Conservation (phyloP, 2,888 invertebrate genomes). For the Orchesella flavescens region DNA sequence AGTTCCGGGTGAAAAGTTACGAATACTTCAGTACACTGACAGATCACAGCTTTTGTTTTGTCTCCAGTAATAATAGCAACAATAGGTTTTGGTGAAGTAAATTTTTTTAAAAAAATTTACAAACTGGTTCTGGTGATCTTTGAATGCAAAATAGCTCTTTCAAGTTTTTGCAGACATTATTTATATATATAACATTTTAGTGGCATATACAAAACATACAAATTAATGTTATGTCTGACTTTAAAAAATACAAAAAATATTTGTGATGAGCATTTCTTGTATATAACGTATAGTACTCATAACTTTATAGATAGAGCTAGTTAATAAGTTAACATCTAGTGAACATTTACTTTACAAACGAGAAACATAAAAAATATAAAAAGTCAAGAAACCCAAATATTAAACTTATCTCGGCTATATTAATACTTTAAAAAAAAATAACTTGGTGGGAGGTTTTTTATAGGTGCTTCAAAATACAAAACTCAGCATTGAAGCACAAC, state of each 20-base stretch:
- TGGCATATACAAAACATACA: background rate
- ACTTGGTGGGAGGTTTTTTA: too few relatives aligned
- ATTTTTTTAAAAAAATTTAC: background rate
- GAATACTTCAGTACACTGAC: background rate
- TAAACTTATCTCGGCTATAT: too few relatives aligned
- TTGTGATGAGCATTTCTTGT: background rate
- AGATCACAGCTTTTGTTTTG: background rate
- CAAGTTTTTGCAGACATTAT: conserved; percentile 11
- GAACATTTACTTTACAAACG: too few relatives aligned
- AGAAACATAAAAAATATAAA: too few relatives aligned
- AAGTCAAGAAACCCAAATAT: too few relatives aligned
- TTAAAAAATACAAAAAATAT: conserved; percentile 10
- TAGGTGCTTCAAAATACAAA: too few relatives aligned
- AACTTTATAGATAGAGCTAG: too few relatives aligned
- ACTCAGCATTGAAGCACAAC: too few relatives aligned
- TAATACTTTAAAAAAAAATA: too few relatives aligned
- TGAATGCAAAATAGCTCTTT: conserved; percentile 42
- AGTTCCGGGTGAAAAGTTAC: background rate
- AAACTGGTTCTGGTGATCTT: conserved; percentile 5
- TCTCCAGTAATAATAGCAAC: background rate
- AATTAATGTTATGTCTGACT: background rate
- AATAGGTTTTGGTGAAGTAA: background rate
- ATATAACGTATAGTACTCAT: conserved; percentile 4
- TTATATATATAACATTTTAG: background rate
- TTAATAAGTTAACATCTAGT: too few relatives aligned